phyloP scores from a whole-genome alignment of 2,113 vertebrate genomes.

The Oreotrochilus melanogaster region DNA sequence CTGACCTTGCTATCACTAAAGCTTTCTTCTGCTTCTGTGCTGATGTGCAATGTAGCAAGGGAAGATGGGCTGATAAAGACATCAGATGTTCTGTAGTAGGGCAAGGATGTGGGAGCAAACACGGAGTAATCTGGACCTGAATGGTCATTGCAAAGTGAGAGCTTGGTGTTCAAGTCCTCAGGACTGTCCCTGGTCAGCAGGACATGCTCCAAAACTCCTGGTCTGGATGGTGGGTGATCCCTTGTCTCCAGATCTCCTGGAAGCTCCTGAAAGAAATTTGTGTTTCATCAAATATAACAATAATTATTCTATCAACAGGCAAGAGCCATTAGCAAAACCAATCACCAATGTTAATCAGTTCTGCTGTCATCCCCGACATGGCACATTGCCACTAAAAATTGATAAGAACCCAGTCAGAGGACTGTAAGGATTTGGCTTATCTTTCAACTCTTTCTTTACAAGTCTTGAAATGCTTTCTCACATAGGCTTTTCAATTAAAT shows the following conservation, averaged over 20 bases:
- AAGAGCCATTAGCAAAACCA: not conserved
- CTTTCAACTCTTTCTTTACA: not conserved
- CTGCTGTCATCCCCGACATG: not conserved
- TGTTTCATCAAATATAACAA: not conserved
- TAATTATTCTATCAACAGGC: not conserved
- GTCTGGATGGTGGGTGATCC: not conserved
- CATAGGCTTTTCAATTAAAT: not conserved
- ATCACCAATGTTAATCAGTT: not conserved
- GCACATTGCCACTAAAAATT: not conserved
- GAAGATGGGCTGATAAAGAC: not conserved
- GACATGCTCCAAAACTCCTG: not conserved
- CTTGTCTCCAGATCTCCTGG: not conserved
- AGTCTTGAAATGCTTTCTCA: not conserved
- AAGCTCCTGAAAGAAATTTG: not conserved
- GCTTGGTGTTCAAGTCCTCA: not conserved
- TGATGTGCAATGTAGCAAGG: not conserved
- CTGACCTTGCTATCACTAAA: not conserved
- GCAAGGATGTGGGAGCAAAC: not conserved
- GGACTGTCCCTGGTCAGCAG: not conserved
- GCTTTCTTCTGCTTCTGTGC: not conserved
- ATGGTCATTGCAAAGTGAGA: not conserved
- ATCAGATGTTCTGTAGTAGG: slow-evolving; percentile 47
- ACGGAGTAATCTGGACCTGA: not conserved
- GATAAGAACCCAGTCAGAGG: not conserved
- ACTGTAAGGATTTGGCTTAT: not conserved